Base-by-base conservation (phyloP, 2,113 vertebrate species). In the Chaetorhynchus papuensis region DNA sequence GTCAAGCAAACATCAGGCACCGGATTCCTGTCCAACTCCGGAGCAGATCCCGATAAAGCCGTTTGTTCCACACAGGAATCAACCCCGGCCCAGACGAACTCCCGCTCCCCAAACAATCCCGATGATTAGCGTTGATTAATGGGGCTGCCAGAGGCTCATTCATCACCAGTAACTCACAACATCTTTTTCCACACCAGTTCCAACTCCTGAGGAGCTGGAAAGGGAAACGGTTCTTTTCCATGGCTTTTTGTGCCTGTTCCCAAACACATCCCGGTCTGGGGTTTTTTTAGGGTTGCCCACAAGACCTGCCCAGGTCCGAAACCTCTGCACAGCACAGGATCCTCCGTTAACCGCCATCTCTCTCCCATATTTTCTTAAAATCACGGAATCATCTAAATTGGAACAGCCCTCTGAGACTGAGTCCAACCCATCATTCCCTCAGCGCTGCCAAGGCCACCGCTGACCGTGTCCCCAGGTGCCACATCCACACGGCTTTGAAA, bases 101-200 rank as follows among this genome's bases (percentile, higher is more conserved):
- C 66, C 84, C 1, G 3, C 81, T 94, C 71, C 84, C 82, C 14
- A 31, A 80, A 61, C 41, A 75, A 9, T 39, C 65, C 66, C 1
- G 45, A 94, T 70, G 93, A 95, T 93, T 93, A 70, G 91, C 70
- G 52, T 20, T 95, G 95, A 97, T 95, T 95, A 95, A 97, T 93
- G 85, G 79, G 3, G 35, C 91, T 93, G 90, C 85, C 92, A 90
- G 66, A 81, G 68, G 12, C 92, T 96, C 93, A 93, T 95, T 93
- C 93, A 93, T 91, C 90, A 90, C 90, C 33, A 66, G 59, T 13
- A 86, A 95, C 85, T 31, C 94, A 85, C 78, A 93, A 91, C 94
- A 90, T 74, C 85, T 70, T 85, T 93, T 80, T 85, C 82, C 90
- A 63, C 60, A 3, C 68, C 12, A 42, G 65, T 89, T 95, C 89